Base-by-base conservation (phyloP, 2,888 invertebrate genomes). In the Seladonia tumulorum region DNA sequence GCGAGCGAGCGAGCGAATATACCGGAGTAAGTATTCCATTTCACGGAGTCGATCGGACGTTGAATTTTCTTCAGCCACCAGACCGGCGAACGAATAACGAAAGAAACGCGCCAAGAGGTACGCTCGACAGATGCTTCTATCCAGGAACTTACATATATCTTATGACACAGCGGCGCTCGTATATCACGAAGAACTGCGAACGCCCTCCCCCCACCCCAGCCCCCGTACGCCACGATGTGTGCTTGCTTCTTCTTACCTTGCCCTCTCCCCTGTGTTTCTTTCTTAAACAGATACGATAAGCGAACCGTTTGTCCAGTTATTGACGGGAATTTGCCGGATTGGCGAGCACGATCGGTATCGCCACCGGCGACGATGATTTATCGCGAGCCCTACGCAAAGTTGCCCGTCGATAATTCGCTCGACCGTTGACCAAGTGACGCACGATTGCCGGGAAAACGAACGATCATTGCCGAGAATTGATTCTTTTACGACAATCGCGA, bases 221-320 rank as follows among this genome's bases (percentile, higher is more conserved):
- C 4, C 5, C 22, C 53, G 2, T 22, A 29, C 60, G 49, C 57
- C n/a, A n/a, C 57, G n/a, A n/a, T n/a, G 57, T n/a, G n/a, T n/a
- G n/a, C 57, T 57, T n/a, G n/a, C 57, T 49, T 14, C 85, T 79
- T 80, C 68, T 76, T 85, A 80, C 76, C 74, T 77, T 71, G 80
- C 49, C 39, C 66, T 16, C 16, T 29, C 7, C 29, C 29, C 7
- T 63, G 53, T 47, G 73, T 85, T 85, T 85, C 85, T 77, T 77
- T 80, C 77, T 85, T 86, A 85, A 80, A 85, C 70, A 79, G 80
- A 86, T 79, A 80, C 85, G 80, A 76, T 85, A 85, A 86, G 74
- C 75, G 85, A 80, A 77, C 76, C 73, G 74, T 77, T 85, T 84
- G 80, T 75, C 85, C 80, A 80, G 77, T 77, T 76, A 85, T 81